Conservation (phyloP, 2,888 invertebrate genomes). For the Melanophora roralis region DNA sequence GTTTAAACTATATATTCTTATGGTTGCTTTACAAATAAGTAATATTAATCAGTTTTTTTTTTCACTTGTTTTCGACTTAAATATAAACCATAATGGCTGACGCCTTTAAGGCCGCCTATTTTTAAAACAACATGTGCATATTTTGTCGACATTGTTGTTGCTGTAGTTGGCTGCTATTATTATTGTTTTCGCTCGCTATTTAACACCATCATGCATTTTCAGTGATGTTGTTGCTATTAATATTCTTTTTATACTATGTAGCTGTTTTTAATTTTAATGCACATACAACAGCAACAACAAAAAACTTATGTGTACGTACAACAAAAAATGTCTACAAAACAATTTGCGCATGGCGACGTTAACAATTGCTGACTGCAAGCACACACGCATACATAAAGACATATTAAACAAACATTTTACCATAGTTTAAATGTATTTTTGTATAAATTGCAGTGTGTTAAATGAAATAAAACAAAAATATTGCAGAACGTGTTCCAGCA, state of each 20-base stretch:
- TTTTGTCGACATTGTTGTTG: slow-evolving; percentile 30
- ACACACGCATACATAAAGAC: not conserved
- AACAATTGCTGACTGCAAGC: slow-evolving; percentile 59
- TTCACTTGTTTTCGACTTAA: slow-evolving; percentile 30
- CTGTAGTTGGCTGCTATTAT: slow-evolving; percentile 41
- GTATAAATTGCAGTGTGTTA: slow-evolving; percentile 39
- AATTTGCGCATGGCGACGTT: slow-evolving; percentile 64
- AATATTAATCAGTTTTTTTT: slow-evolving; percentile 32
- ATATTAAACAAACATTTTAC: slow-evolving; percentile 25
- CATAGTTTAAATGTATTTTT: not conserved
- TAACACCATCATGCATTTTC: slow-evolving; percentile 60
- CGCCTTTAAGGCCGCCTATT: slow-evolving; percentile 64
- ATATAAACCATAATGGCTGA: slow-evolving; percentile 63
- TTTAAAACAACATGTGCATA: slow-evolving; percentile 61
- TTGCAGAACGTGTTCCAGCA: slow-evolving; percentile 62
- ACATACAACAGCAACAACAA: slow-evolving; percentile 31
- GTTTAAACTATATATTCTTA: not conserved
- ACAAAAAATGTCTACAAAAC: slow-evolving; percentile 61
- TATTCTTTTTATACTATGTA: slow-evolving; percentile 62
- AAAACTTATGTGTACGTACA: slow-evolving; percentile 38
- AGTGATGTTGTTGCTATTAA: slow-evolving; percentile 17
- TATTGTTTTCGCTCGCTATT: slow-evolving; percentile 58
- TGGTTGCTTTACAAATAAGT: not conserved
- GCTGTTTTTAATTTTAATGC: slow-evolving; percentile 63
- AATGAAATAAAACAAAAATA: slow-evolving; percentile 48